These are phyloP conservation scores for Stigmatopora argus DNA, from an alignment of 2,113 vertebrate species.

Conservation along the genomic window DNA sequence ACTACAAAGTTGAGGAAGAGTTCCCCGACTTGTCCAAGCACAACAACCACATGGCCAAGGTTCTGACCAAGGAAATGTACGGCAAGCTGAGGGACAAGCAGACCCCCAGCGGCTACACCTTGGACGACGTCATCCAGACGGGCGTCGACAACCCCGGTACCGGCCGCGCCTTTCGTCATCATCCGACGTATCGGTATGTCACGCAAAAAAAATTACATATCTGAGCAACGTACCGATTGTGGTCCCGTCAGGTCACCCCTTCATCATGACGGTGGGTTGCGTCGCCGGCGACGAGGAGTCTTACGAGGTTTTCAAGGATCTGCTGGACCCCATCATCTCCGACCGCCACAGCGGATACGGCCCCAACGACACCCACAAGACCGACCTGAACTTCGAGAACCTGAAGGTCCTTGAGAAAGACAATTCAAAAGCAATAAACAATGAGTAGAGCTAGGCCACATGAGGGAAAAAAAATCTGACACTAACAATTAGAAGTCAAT, in stretches of 20 bases:
- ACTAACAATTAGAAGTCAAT: no score
- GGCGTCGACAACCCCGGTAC: constrained; percentile 90
- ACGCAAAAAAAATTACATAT: background rate
- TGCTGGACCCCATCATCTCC: constrained; percentile 83
- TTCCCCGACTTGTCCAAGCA: constrained; percentile 81
- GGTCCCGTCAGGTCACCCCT: constrained; percentile 82
- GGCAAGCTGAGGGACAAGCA: constrained; percentile 84
- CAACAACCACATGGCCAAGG: constrained; percentile 96
- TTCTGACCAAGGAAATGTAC: constrained; percentile 77
- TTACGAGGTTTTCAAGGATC: constrained; percentile 83
- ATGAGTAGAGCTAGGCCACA: no score
- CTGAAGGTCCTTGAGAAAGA: constrained; percentile 74
- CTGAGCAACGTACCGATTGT: background rate
- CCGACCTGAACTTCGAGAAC: constrained; percentile 90
- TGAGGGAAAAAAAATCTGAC: no score
- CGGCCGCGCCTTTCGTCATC: constrained; percentile 14
- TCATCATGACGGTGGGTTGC: constrained; percentile 94
- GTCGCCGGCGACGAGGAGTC: constrained; percentile 90
- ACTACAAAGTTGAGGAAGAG: constrained; percentile 80
- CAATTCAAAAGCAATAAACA: background rate
- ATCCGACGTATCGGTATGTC: background rate
- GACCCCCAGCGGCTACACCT: constrained; percentile 83
- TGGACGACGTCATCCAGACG: constrained; percentile 88
- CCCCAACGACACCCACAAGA: constrained; percentile 88
- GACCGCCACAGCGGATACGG: constrained; percentile 90